Conservation (phyloP, 2,888 invertebrate genomes). For the Dendrolimus houi region DNA sequence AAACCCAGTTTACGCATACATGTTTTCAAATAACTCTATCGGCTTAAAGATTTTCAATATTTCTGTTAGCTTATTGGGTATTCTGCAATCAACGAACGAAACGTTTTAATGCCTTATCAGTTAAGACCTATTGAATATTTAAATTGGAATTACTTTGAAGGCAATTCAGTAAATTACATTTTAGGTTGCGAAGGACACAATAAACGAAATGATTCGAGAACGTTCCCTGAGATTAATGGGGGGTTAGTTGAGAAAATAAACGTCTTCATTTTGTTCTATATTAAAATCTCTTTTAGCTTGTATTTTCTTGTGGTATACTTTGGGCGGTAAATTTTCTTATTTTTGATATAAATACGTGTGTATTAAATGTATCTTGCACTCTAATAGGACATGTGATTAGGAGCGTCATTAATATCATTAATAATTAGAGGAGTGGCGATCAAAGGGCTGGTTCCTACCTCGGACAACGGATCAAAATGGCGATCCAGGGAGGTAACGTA, state of each 20-base stretch:
- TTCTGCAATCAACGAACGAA: conserved; percentile 22
- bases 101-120: conserved; percentile 43
- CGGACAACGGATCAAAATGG: too few species aligned
- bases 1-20: background rate
- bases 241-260: background rate
- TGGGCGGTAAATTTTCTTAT: too few species aligned
- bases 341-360: too few species aligned
- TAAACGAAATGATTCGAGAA: background rate
- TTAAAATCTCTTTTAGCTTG: background rate
- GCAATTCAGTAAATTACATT: conserved; percentile 18
- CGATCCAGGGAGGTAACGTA: too few species aligned
- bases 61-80: conserved; percentile 1
- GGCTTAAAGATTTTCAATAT: conserved; percentile 1
- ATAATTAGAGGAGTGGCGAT: too few species aligned
- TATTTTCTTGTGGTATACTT: too few species aligned
- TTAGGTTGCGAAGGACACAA: conserved; percentile 2
- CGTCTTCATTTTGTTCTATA: background rate
- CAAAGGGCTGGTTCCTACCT: too few species aligned
- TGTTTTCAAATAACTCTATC: background rate
- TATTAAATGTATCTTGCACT: too few species aligned
- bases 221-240: background rate
- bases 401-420: too few species aligned
- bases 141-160: conserved; percentile 42
- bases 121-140: conserved; percentile 60
- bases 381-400: too few species aligned